A percentile compares a stretch with the other conserved stretches of the same genome.
Evolutionary conservation across 2,888 invertebrate genomes (phyloP).

Genomic region (Danaus chrysippus): DNA sequence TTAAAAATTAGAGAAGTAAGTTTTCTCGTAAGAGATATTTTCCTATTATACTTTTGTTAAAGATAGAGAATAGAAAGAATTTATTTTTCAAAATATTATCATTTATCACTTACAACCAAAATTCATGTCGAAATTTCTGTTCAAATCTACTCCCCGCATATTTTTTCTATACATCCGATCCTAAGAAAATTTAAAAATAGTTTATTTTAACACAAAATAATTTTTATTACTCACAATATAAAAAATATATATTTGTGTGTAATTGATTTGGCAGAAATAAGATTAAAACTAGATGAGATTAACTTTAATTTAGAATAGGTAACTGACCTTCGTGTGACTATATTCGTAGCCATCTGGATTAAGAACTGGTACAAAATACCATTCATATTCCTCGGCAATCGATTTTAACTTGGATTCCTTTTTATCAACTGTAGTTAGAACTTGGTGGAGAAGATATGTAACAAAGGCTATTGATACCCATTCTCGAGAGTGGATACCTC

Average conservation of each 20-base stretch:
- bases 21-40: not conserved
- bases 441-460: slow-evolving; percentile 77
- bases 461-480: slow-evolving; percentile 83
- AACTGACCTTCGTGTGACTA: slow-evolving; percentile 73
- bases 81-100: not conserved
- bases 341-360: slow-evolving; percentile 88
- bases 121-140: slow-evolving; percentile 79
- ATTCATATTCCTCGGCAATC: slow-evolving; percentile 77
- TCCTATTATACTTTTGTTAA: not conserved
- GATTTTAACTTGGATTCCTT: slow-evolving; percentile 49
- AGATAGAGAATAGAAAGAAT: not conserved
- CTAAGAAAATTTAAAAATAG: slow-evolving; percentile 38
- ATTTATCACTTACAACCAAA: slow-evolving; percentile 64
- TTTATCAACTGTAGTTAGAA: slow-evolving; percentile 60
- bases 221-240: no score
- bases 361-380: slow-evolving; percentile 83
- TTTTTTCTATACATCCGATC: slow-evolving; percentile 83
- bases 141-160: slow-evolving; percentile 78
- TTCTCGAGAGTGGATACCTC: slow-evolving; percentile 85
- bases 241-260: no score
- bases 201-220: not conserved
- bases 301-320: not conserved
- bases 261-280: not conserved
- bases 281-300: not conserved
- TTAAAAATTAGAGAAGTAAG: slow-evolving; percentile 1